phyloP scores from a whole-genome alignment of 2,113 vertebrate species.

The Eretmochelys imbricata region DNA sequence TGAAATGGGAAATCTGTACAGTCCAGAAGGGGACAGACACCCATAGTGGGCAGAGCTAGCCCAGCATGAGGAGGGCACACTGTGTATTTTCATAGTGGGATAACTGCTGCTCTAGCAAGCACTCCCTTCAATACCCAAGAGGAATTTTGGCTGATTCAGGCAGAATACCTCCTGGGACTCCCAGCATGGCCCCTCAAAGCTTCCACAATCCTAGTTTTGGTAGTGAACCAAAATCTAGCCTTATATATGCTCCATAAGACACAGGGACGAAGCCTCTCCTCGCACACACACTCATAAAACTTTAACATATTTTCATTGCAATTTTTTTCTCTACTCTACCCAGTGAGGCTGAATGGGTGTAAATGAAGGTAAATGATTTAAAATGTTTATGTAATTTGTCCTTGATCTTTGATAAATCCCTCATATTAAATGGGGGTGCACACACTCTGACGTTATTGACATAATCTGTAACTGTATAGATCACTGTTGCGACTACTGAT shows the following conservation, averaged over 20 bases:
- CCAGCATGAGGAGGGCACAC: background rate
- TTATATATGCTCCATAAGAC: accelerated
- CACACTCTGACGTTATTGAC: background rate
- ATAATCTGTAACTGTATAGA: too few species aligned
- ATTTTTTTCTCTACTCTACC: background rate
- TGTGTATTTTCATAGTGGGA: background rate
- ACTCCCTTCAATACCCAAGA: accelerated
- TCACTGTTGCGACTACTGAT: too few species aligned
- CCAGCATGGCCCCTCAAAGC: background rate
- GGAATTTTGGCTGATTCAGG: background rate
- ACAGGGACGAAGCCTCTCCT: background rate
- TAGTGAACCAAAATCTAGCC: background rate
- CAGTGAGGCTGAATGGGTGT: background rate
- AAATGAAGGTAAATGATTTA: background rate
- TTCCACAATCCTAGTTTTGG: background rate
- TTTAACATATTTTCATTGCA: background rate
- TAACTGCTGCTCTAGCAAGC: background rate
- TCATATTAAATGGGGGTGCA: background rate
- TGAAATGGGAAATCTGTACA: background rate
- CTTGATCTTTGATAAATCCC: constrained; percentile 13
- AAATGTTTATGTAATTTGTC: background rate
- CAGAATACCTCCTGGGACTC: accelerated
- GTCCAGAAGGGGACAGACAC: background rate
- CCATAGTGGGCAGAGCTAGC: background rate
- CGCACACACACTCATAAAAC: background rate